Percentiles rank a stretch among this genome's conserved stretches.
Evolutionary conservation across 2,888 invertebrate species (phyloP).

Genomic region (Smittia sp.): DNA sequence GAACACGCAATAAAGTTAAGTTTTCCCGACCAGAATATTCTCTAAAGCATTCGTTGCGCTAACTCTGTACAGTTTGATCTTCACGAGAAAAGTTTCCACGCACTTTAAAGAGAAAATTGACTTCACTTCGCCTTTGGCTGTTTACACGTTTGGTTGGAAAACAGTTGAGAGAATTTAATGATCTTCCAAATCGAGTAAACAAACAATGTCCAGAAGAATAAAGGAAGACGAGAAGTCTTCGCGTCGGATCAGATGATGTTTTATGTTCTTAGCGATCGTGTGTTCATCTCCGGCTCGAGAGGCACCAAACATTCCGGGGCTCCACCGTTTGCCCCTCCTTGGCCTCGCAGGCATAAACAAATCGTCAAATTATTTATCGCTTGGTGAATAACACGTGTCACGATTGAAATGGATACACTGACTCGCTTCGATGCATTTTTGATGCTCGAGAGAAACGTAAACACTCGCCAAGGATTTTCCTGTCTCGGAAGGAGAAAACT

Average conservation of each 20-base stretch:
- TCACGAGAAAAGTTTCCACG: not conserved
- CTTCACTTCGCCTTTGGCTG: not conserved
- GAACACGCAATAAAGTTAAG: too few species aligned
- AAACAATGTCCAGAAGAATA: conserved; percentile 34
- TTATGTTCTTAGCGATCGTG: conserved; percentile 27
- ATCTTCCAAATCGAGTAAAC: conserved; percentile 19
- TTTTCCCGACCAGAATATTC: too few species aligned
- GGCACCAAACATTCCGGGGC: conserved; percentile 29
- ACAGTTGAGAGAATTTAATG: conserved; percentile 1
- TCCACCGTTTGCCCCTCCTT: conserved; percentile 2
- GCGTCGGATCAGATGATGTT: conserved; percentile 20
- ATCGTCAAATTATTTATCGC: conserved; percentile 34
- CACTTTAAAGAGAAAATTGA: not conserved
- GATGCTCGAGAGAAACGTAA: not conserved
- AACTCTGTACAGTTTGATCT: too few species aligned
- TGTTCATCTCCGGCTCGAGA: conserved; percentile 10
- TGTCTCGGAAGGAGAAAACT: too few species aligned
- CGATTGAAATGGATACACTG: conserved; percentile 1
- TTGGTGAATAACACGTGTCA: conserved; percentile 38
- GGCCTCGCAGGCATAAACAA: conserved; percentile 30
- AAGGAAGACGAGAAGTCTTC: conserved; percentile 1
- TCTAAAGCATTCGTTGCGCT: too few species aligned
- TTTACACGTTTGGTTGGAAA: too few species aligned
- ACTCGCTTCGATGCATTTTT: not conserved
- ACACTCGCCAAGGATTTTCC: too few species aligned